Evolutionary conservation across 2,797 vertebrate genomes (phyloP).

Genomic region (Poeciliopsis infans): DNA sequence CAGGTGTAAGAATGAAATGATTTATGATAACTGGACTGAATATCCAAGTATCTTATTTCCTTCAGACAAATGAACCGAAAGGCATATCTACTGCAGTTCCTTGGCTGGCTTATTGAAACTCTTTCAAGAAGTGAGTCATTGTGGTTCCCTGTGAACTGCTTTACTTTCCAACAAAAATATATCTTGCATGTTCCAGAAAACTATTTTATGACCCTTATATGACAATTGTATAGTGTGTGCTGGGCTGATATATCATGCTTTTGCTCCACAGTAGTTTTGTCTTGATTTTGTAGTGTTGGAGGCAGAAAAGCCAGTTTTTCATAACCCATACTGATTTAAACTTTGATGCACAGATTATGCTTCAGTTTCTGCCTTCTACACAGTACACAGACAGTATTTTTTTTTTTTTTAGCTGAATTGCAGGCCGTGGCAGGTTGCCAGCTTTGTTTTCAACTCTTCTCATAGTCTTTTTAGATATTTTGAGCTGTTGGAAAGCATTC

Average conservation of each 20-base stretch:
- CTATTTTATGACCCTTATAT: background rate
- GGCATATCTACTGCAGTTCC: background rate
- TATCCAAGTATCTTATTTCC: background rate
- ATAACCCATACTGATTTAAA: constrained; percentile 17
- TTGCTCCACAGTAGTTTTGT: background rate
- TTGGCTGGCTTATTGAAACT: background rate
- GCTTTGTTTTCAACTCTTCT: constrained; percentile 28
- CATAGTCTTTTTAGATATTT: constrained; percentile 38
- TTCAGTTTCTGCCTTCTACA: background rate
- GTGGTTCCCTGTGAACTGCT: background rate
- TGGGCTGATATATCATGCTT: background rate
- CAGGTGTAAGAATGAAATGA: background rate
- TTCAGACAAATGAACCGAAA: background rate
- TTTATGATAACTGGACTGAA: background rate
- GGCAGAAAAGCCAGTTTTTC: constrained; percentile 43
- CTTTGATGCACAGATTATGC: constrained; percentile 32
- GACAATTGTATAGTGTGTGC: background rate
- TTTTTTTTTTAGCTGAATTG: constrained; percentile 1
- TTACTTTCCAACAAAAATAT: background rate
- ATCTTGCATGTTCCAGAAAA: background rate
- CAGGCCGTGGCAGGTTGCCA: background rate
- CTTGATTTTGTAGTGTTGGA: constrained; percentile 20
- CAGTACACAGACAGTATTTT: background rate
- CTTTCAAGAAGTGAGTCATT: background rate
- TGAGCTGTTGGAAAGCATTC: constrained; percentile 31